phyloP scores from a whole-genome alignment of 2,888 invertebrate genomes.

The Calephelis perditalis region DNA sequence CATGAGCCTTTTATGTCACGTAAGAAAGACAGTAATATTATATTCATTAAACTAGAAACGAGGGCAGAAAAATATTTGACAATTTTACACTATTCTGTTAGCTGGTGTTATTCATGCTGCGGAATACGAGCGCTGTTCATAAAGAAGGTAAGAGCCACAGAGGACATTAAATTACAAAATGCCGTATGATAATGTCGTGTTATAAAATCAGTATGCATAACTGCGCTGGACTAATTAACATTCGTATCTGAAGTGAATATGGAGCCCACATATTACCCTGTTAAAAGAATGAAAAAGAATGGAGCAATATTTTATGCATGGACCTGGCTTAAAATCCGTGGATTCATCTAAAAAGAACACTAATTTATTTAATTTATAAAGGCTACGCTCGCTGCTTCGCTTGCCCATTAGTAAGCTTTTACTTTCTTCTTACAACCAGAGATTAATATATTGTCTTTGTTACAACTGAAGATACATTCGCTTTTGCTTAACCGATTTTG shows the following conservation, averaged over 20 bases:
- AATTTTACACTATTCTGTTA: neutral
- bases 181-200: slow-evolving; percentile 6
- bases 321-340: slow-evolving; percentile 4
- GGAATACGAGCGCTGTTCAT: neutral
- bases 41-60: neutral
- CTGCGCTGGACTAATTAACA: slow-evolving; percentile 13
- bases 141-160: slow-evolving; percentile 1
- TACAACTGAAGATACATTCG: too few relatives aligned
- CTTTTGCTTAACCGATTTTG: too few relatives aligned
- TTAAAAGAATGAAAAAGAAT: slow-evolving; percentile 10
- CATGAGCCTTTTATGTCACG: neutral
- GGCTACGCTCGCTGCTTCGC: too few relatives aligned
- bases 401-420: too few relatives aligned
- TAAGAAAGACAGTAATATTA: neutral
- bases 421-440: too few relatives aligned
- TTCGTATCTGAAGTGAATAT: slow-evolving; percentile 14
- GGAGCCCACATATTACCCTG: neutral
- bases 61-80: neutral
- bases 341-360: neutral
- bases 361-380: too few relatives aligned
- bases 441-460: too few relatives aligned
- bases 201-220: slow-evolving; percentile 11
- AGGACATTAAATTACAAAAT: slow-evolving; percentile 14
- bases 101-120: neutral
- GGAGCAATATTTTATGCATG: slow-evolving; percentile 9